These are phyloP conservation scores for Myodes glareolus DNA, from an alignment of 2,113 vertebrate genomes.

Conservation along the genomic window DNA sequence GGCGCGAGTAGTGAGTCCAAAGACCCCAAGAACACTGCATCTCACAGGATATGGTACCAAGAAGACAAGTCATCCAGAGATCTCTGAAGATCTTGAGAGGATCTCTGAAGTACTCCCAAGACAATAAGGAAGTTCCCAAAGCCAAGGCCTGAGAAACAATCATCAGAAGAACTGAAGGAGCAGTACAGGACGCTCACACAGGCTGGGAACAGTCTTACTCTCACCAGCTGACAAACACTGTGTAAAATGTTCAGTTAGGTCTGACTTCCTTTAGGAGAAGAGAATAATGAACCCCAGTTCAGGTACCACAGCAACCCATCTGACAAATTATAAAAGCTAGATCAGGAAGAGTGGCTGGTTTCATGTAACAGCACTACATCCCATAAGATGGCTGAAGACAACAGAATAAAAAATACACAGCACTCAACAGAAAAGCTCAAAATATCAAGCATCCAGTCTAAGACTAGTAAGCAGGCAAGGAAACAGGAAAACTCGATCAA, in stretches of 20 bases:
- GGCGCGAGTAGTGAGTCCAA: not conserved
- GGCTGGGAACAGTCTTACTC: not conserved
- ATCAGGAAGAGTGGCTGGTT: not conserved
- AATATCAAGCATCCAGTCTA: not conserved
- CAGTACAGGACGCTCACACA: fast-evolving
- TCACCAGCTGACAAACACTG: not conserved
- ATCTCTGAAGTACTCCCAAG: not conserved
- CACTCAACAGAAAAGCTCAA: not conserved
- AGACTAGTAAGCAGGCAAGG: not conserved
- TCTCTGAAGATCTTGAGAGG: not conserved
- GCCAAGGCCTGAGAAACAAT: not conserved
- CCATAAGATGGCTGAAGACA: not conserved
- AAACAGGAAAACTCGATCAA: not conserved
- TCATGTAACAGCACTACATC: not conserved
- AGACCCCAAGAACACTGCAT: not conserved
- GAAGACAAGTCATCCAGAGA: not conserved
- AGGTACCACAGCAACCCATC: not conserved
- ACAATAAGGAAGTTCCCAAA: not conserved
- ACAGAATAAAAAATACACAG: not conserved
- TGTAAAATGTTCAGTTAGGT: not conserved
- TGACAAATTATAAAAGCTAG: not conserved
- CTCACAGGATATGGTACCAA: not conserved
- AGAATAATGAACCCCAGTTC: not conserved
- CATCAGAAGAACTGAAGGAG: not conserved
- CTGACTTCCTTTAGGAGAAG: not conserved